phyloP scores from a whole-genome alignment of 2,113 vertebrate genomes.

The Rhinolophus ferrumequinum region DNA sequence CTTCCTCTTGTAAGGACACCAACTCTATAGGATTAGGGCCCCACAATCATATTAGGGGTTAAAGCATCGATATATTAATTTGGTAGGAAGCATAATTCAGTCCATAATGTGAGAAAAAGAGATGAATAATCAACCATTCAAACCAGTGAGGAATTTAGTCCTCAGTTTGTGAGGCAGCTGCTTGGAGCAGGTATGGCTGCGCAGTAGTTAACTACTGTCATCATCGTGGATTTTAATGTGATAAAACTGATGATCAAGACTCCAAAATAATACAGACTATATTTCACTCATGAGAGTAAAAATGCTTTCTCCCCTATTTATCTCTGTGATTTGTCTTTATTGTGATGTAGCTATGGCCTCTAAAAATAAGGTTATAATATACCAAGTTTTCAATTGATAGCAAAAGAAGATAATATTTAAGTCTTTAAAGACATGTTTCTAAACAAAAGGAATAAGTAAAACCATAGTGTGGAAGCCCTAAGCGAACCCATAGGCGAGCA shows the following conservation, averaged over 20 bases:
- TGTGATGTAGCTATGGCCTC: not conserved
- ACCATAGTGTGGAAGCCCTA: conserved; percentile 43
- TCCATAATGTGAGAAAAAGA: not conserved
- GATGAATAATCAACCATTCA: not conserved
- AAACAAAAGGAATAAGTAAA: conserved; percentile 55
- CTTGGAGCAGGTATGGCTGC: not conserved
- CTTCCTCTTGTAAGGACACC: not conserved
- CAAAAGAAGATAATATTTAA: conserved; percentile 21
- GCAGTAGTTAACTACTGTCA: not conserved
- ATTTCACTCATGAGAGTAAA: not conserved
- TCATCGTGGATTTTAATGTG: conserved; percentile 25
- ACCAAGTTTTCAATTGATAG: not conserved
- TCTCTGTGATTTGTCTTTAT: conserved; percentile 25
- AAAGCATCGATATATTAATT: not conserved
- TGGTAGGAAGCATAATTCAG: not conserved
- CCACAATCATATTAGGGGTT: not conserved
- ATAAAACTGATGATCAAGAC: not conserved
- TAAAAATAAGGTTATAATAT: not conserved
- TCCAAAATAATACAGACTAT: conserved; percentile 12
- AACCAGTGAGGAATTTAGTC: not conserved
- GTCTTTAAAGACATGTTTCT: conserved; percentile 54
- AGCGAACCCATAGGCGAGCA: not conserved
- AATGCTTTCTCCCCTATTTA: not conserved
- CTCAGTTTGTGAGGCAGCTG: not conserved
- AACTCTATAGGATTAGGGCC: not conserved